phyloP scores from a whole-genome alignment of 92 coral and sea anemone genomes.

The Diadumene lineata region DNA sequence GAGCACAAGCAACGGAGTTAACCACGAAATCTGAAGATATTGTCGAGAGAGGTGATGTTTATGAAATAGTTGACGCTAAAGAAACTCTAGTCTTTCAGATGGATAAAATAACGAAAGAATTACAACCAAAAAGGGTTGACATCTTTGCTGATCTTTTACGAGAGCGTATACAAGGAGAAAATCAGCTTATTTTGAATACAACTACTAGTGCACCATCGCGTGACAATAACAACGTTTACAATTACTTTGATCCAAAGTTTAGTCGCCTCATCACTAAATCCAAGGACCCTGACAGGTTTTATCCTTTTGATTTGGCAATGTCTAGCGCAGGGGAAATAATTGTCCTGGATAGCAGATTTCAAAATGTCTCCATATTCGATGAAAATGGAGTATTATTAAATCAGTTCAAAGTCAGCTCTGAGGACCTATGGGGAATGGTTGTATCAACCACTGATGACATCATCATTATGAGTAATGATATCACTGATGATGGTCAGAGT shows the following conservation, averaged over 20 bases:
- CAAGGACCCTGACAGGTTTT: conserved; percentile 12
- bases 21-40: conserved; percentile 31
- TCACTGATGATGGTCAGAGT: not conserved
- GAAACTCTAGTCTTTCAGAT: conserved; percentile 37
- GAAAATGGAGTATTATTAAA: conserved; percentile 9
- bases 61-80: conserved; percentile 44
- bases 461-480: conserved; percentile 37
- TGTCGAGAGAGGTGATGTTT: conserved; percentile 48
- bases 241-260: conserved; percentile 24
- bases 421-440: conserved; percentile 61
- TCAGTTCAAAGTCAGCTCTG: conserved; percentile 37
- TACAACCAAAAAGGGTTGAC: not conserved
- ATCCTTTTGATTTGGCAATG: conserved; percentile 51
- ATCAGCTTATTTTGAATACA: not conserved
- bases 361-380: conserved; percentile 41
- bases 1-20: conserved; percentile 16
- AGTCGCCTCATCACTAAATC: conserved; percentile 17
- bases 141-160: conserved; percentile 20
- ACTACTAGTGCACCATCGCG: not conserved
- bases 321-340: conserved; percentile 43
- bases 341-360: conserved; percentile 48
- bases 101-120: conserved; percentile 23
- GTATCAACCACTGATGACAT: conserved; percentile 52
- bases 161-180: not conserved
- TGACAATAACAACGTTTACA: not conserved